Conservation (phyloP, 2,113 vertebrate genomes). For the Smithornis capensis region DNA sequence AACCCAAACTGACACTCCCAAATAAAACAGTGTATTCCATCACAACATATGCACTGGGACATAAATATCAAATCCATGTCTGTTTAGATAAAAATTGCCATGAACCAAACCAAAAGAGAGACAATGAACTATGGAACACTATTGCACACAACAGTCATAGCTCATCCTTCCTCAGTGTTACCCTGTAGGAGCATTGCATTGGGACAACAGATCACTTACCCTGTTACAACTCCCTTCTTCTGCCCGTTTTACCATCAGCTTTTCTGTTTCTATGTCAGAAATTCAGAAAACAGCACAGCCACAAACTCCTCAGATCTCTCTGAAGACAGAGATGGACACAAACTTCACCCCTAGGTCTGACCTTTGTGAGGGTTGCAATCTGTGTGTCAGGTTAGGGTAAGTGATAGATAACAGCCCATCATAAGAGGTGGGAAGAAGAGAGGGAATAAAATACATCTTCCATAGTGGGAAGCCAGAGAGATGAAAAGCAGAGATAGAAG, state of each 20-base stretch:
- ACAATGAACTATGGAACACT: background rate
- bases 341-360: background rate
- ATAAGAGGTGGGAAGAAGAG: background rate
- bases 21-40: slow-evolving; percentile 61
- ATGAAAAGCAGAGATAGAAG: slow-evolving; percentile 30
- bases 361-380: slow-evolving; percentile 9
- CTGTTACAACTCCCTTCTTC: background rate
- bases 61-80: slow-evolving; percentile 1
- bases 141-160: background rate
- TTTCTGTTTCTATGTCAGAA: background rate
- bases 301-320: background rate
- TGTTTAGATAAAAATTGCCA: slow-evolving; percentile 21
- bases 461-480: background rate
- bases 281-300: background rate
- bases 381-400: background rate
- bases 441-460: background rate
- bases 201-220: background rate
- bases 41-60: background rate
- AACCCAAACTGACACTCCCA: slow-evolving; percentile 13
- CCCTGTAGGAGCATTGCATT: background rate
- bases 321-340: background rate
- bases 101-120: slow-evolving; percentile 35
- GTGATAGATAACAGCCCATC: slow-evolving; percentile 34
- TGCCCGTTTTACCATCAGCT: background rate
- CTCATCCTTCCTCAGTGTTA: background rate